Base-by-base conservation (phyloP, 2,797 vertebrate genomes). In the Coilia nasus region DNA sequence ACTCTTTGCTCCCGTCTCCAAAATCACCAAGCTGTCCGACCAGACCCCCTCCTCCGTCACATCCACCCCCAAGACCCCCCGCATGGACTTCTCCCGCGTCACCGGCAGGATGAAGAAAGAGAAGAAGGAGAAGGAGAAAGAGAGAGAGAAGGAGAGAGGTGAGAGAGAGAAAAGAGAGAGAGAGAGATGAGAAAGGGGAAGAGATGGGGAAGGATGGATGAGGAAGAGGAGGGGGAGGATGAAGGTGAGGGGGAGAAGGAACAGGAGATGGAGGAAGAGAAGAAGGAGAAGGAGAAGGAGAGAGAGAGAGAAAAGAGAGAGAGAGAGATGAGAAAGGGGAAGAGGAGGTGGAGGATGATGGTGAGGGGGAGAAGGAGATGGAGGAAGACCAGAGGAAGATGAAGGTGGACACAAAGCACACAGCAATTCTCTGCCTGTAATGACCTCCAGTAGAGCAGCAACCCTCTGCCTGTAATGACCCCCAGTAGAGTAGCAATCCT, bases 1-100 rank as follows among this genome's bases (percentile, higher is more conserved):
- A 47, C 94, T 98, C 56, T 98, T 98, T 81, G 96, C 97, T 11
- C 97, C 97, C 0, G 97, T 97, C 85, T 98, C 97, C 81, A 98
- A 98, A 94, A 97, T 98, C 86, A 95, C 94, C 91, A 98, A 97
- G 89, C 93, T 89, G 0, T 90, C 93, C 31, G 97, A 97, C 0
- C 96, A 94, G 87, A 92, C 94, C 0, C 94, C 95, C 0, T 96
- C 97, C 0, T 97, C 97, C 0, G 96, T 97, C 84, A 97, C 96
- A 31, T 97, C 97, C 85, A 97, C 97, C 3, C 97, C 97, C 5
- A 91, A 95, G 75, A 97, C 96, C 0, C 97, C 97, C 3, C 96
- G 97, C 84, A 94, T 97, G 94, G 97, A 97, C 87, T 96, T 98
- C 71, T 96, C 97, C 23, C 96, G 97, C 5, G 95, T 97, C 80